Conservation (phyloP, 2,888 invertebrate genomes). For the Anodontia alba region DNA sequence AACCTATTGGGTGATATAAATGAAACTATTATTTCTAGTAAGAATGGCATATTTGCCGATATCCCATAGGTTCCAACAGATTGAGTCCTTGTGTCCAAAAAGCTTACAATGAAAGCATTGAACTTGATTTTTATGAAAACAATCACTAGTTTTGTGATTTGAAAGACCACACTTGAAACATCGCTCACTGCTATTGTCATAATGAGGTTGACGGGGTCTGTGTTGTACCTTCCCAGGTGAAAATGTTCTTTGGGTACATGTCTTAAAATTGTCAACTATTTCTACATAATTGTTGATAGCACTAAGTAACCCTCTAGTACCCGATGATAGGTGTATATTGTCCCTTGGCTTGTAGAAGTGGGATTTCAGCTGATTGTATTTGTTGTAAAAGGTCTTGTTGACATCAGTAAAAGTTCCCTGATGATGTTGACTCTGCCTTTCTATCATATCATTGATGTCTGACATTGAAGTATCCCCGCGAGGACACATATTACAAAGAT, state of each 20-base stretch:
- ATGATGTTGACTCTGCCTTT: neutral
- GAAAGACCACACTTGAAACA: neutral
- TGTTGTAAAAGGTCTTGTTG: too few relatives aligned
- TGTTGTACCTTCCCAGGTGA: too few relatives aligned
- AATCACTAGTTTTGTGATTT: neutral
- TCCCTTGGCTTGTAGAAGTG: neutral
- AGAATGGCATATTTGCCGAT: neutral
- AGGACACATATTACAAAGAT: neutral
- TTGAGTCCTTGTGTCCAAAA: too few relatives aligned
- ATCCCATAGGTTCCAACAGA: neutral
- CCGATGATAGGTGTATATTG: conserved; percentile 1
- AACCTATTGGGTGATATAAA: neutral
- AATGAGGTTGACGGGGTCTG: neutral
- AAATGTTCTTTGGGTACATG: too few relatives aligned
- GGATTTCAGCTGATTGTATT: too few relatives aligned
- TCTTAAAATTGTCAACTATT: too few relatives aligned
- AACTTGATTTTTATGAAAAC: neutral
- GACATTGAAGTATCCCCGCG: neutral
- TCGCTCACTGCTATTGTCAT: neutral
- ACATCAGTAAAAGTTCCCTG: neutral
- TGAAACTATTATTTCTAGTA: neutral
- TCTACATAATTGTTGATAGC: neutral
- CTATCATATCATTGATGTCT: neutral
- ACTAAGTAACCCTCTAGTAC: neutral
- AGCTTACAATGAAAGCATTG: neutral